phyloP scores from a whole-genome alignment of 2,113 vertebrate genomes.

The Stigmatopora nigra region DNA sequence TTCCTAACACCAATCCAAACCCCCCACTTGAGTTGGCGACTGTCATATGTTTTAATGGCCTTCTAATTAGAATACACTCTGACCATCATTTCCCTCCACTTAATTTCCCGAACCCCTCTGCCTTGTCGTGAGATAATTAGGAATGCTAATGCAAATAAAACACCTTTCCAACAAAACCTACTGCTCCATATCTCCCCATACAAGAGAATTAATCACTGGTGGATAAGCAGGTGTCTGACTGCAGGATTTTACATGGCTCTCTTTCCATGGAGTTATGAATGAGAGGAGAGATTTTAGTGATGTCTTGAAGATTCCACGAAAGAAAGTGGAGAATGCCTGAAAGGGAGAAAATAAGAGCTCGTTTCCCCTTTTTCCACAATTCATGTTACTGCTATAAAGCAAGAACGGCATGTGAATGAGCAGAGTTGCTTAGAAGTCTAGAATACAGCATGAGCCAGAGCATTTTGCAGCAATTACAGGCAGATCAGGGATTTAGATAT shows the following conservation, averaged over 20 bases:
- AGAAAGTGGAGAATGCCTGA: conserved; percentile 48
- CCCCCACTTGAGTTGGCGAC: conserved; percentile 79
- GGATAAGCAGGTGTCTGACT: conserved; percentile 44
- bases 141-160: conserved; percentile 95
- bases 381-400: conserved; percentile 61
- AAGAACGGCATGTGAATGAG: conserved; percentile 32
- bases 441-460: conserved; percentile 52
- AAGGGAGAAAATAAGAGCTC: conserved; percentile 47
- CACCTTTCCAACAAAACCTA: conserved; percentile 77
- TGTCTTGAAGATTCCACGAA: conserved; percentile 60
- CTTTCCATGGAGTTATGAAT: conserved; percentile 53
- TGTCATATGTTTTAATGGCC: conserved; percentile 83
- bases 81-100: conserved; percentile 82
- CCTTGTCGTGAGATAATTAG: conserved; percentile 98
- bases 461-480: conserved; percentile 66
- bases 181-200: conserved; percentile 39
- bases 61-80: conserved; percentile 89
- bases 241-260: conserved; percentile 64
- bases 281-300: conserved; percentile 59
- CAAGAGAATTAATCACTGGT: conserved; percentile 58
- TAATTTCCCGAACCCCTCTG: conserved; percentile 91
- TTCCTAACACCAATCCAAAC: conserved; percentile 45
- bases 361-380: conserved; percentile 22
- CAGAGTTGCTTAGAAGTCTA: conserved; percentile 51
- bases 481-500: conserved; percentile 73